Conservation (phyloP, 2,888 invertebrate species). For the Eudasyphora cyanicolor region DNA sequence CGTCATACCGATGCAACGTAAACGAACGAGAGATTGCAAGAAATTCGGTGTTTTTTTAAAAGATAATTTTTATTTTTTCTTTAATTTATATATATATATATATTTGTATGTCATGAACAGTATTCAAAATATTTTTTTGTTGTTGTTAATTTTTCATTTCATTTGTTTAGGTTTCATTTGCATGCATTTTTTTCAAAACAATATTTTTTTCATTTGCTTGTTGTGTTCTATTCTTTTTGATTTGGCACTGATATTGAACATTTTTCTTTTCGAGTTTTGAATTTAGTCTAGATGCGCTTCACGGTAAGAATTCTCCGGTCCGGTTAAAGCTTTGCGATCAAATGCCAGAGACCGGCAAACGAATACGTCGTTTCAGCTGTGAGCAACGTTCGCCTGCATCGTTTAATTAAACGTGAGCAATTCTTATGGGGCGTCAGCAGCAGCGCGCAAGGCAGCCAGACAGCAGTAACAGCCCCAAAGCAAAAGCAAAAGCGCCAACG, state of each 20-base stretch:
- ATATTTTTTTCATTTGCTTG: background rate
- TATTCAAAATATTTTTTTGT: background rate
- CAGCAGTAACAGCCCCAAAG: slow-evolving; percentile 40
- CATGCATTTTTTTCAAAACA: background rate
- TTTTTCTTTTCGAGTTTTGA: slow-evolving; percentile 15
- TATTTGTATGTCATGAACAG: background rate
- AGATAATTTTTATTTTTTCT: background rate
- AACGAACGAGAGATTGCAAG: background rate
- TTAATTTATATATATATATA: background rate
- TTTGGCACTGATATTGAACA: background rate
- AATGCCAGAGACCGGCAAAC: slow-evolving; percentile 72
- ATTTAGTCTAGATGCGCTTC: slow-evolving; percentile 37
- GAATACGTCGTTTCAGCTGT: slow-evolving; percentile 58
- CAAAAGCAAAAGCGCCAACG: too few relatives aligned
- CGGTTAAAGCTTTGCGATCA: slow-evolving; percentile 74
- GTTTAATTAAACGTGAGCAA: slow-evolving; percentile 60
- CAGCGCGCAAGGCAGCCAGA: slow-evolving; percentile 38
- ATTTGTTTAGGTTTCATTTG: slow-evolving; percentile 6
- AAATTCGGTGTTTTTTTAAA: background rate
- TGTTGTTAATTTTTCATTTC: slow-evolving; percentile 6
- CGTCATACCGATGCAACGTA: slow-evolving; percentile 17
- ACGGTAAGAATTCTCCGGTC: slow-evolving; percentile 57
- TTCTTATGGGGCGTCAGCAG: background rate
- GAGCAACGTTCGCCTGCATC: slow-evolving; percentile 49
- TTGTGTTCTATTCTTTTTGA: background rate